phyloP scores from a whole-genome alignment of 1,140 invertebrate genomes.

The Sycophila sp. region DNA sequence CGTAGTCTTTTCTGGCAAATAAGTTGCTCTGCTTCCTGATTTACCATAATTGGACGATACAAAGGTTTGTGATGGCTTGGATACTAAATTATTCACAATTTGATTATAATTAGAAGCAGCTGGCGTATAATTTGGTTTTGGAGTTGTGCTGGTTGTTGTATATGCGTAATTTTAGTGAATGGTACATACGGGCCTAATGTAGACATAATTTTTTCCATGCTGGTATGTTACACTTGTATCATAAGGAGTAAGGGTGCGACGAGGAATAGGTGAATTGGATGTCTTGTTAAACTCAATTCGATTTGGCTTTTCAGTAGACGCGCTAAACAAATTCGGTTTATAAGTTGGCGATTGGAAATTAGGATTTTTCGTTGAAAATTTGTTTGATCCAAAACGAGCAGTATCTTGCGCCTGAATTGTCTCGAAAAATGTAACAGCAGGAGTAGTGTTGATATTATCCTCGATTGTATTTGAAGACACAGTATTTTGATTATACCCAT shows the following conservation, averaged over 20 bases:
- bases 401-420: slow-evolving; percentile 16
- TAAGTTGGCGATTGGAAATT: slow-evolving; percentile 42
- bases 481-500: slow-evolving; percentile 1
- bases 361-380: slow-evolving; percentile 36
- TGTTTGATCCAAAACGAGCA: slow-evolving; percentile 11
- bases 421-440: neutral
- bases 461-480: neutral
- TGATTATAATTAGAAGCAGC: slow-evolving; percentile 45
- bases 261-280: slow-evolving; percentile 39
- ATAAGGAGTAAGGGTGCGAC: slow-evolving; percentile 52
- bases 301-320: slow-evolving; percentile 54
- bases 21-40: slow-evolving; percentile 47
- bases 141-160: slow-evolving; percentile 50
- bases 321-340: slow-evolving; percentile 49
- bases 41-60: slow-evolving; percentile 44
- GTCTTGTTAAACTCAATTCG: slow-evolving; percentile 40
- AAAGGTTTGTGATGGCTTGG: slow-evolving; percentile 41
- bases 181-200: slow-evolving; percentile 59
- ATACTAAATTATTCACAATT: slow-evolving; percentile 41
- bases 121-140: slow-evolving; percentile 47
- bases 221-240: slow-evolving; percentile 56
- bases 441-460: neutral
- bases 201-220: slow-evolving; percentile 55
- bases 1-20: slow-evolving; percentile 54
- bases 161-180: slow-evolving; percentile 61